These are phyloP conservation scores for Potorous gilbertii DNA, from an alignment of 2,797 vertebrate genomes.

Conservation along the genomic window DNA sequence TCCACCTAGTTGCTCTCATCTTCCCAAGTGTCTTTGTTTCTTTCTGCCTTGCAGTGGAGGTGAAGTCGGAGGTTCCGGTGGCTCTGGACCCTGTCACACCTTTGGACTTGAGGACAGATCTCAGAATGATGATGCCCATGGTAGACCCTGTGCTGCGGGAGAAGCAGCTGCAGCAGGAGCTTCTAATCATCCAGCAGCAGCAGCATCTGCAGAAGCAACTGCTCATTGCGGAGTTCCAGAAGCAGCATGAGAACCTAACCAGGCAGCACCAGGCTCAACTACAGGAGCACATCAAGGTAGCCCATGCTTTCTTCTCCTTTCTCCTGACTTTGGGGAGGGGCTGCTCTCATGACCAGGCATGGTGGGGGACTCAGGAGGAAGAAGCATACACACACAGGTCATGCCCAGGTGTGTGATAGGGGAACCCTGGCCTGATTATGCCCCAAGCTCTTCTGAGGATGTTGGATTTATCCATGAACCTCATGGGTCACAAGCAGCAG, in stretches of 20 bases:
- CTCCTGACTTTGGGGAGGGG: not conserved
- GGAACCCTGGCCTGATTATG: not conserved
- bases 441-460: not conserved
- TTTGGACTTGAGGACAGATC: constrained; percentile 95
- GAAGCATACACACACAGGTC: constrained; percentile 37
- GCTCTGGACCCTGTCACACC: constrained; percentile 92
- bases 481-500: not conserved
- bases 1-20: not conserved
- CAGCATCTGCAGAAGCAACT: constrained; percentile 99
- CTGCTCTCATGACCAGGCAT: not conserved
- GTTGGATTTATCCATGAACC: not conserved
- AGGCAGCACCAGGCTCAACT: constrained; percentile 99
- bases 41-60: constrained; percentile 87
- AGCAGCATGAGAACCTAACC: constrained; percentile 98
- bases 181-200: constrained; percentile 98
- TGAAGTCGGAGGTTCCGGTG: constrained; percentile 92
- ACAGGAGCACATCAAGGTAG: constrained; percentile 99
- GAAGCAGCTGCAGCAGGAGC: constrained; percentile 96
- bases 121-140: constrained; percentile 94
- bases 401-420: constrained; percentile 14
- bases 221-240: constrained; percentile 98
- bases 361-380: constrained; percentile 22
- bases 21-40: not conserved
- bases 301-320: constrained; percentile 77
- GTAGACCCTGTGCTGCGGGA: constrained; percentile 94